Evolutionary conservation across 2,888 invertebrate species (phyloP), one percentile per base, ranked within the genome.

Genomic region (Formica aserva): DNA sequence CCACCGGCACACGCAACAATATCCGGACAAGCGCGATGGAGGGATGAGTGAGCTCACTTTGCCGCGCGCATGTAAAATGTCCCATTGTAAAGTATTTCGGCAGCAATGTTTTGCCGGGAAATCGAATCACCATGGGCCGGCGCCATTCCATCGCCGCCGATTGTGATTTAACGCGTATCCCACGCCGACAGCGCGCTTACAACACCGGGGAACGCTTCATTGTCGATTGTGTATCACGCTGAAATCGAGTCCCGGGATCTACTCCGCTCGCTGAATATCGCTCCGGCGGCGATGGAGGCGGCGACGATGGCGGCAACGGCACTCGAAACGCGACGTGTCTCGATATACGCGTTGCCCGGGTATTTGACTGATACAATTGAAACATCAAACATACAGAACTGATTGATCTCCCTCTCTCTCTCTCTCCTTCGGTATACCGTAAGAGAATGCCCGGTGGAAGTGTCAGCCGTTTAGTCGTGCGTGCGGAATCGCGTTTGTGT

Each of bases 81-180:
- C 62, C 74, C 35, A 72, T 82, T 78, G 77, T 66, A 29, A 84
- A 85, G 88, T 85, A 89, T 87, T 87, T 89, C 84, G 82, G 74
- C 62, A 22, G 83, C 60, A 80, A 83, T 71, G 87, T 84, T 76
- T 76, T 76, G 72, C 80, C 74, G 74, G 80, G 86, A 84, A 86
- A 89, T 89, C 87, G 89, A 89, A 89, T 86, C 86, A 81, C 84
- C 80, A 78, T 75, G 75, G 80, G 78, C 85, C 83, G 78, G 83
- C 82, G 83, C 85, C 87, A 57, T 82, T 87, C 83, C 63, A 84
- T 89, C 88, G 83, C 45, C 78, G 78, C n/a, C 66, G 78, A 41
- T 82, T 82, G 78, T 78, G 78, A 82, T 82, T 82, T 82, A 82
- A 76, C 52, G 78, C 66, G 55, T 26, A 41, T 76, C 78, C 66